These are phyloP conservation scores for Pachypanchax playfairii DNA, from an alignment of 2,113 vertebrate genomes.

Conservation along the genomic window DNA sequence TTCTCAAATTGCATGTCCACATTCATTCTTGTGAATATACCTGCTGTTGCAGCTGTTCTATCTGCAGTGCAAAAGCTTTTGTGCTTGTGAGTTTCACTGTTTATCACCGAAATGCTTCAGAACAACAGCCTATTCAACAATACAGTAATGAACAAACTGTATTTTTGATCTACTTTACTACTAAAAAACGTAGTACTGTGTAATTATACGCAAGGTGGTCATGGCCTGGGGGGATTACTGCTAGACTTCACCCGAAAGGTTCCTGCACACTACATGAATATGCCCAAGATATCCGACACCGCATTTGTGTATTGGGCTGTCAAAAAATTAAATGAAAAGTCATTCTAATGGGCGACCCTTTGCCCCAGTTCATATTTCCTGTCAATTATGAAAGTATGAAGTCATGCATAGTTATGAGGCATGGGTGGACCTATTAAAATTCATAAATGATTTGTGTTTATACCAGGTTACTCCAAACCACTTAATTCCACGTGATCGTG, in stretches of 20 bases:
- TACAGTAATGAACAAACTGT: conserved; percentile 32
- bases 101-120: conserved; percentile 14
- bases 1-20: conserved; percentile 3
- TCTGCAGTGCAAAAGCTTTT: neutral
- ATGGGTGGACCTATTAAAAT: conserved; percentile 92
- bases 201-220: conserved; percentile 74
- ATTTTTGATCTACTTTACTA: conserved; percentile 41
- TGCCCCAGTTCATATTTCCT: conserved; percentile 99
- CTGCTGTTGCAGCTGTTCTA: conserved; percentile 27
- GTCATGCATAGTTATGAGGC: conserved; percentile 99
- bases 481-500: conserved; percentile 78
- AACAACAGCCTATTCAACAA: neutral
- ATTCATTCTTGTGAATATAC: conserved; percentile 27
- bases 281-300: conserved; percentile 83
- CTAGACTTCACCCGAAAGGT: conserved; percentile 67
- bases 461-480: conserved; percentile 72
- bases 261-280: conserved; percentile 81
- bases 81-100: conserved; percentile 28
- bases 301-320: conserved; percentile 91
- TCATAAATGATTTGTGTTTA: conserved; percentile 97
- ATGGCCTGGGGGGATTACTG: conserved; percentile 68
- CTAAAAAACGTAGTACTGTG: conserved; percentile 56
- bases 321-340: conserved; percentile 99
- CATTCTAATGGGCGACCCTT: conserved; percentile 99
- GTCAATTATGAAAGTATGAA: conserved; percentile 98